Evolutionary conservation across 2,888 invertebrate species (phyloP), one percentile per base, ranked within the genome.

Genomic region (Rotaria macrura): DNA sequence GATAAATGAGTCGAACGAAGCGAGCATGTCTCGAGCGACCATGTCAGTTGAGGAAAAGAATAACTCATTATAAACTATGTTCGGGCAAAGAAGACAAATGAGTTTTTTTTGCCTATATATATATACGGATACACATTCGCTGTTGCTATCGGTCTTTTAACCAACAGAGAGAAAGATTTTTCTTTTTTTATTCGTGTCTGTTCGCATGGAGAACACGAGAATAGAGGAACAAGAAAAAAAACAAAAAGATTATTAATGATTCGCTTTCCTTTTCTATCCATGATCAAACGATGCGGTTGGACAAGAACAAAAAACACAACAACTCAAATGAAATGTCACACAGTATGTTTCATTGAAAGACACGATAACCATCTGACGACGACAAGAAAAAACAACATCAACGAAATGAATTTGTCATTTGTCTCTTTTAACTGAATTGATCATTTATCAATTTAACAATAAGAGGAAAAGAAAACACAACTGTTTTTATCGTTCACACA

Each of bases 41-140:
- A 65, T 65, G 65, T 65, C 65, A 65, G 65, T 65, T 34, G 65
- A 65, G 65, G 34, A 65, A 65, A 65, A 34, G 65, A 65, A 65
- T 34, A 65, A 65, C 34, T 65, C 65, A 65, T 65, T 65, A 65
- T 47, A 47, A 2, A 65, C 34, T 65, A n/a, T 65, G 14, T 5
- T 29, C 29, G 34, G 4, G 34, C 29, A 65, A 65, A 65, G 34
- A 65, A 65, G 65, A 65, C 10, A 65, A 65, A 65, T 65, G 65
- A 65, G 47, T 14, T 47, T 12, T n/a, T 65, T 65, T 65, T 65
- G 34, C 29, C 65, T 29, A 65, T 65, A 34, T 29, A 34, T 65
- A 23, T 52, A 52, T 52, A 52, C n/a, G n/a, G n/a, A 9, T 47
- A 47, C 10, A 9, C 54, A 23, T 54, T 54, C 54, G 54, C 34